Evolutionary conservation across 92 coral and sea anemone species (phyloP), one percentile per base, ranked within the genome.

Genomic region (Palythoa caribaeorum): DNA sequence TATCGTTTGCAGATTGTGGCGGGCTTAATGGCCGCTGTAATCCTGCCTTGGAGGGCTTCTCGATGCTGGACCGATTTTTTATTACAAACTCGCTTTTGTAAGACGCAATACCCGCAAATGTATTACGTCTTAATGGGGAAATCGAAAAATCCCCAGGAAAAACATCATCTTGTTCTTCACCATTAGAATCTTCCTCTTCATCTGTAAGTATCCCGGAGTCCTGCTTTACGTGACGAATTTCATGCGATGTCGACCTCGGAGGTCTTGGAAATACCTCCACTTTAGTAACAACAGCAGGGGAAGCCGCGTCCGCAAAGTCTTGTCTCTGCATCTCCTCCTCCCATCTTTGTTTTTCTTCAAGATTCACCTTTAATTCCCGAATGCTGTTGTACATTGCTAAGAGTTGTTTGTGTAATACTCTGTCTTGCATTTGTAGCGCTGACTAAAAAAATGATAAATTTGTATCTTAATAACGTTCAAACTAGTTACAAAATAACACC

Each of bases 401-500:
- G 75, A 81, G 86, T 15, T 81, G 86, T 47, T 81, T 81, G 76
- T 81, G 66, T 37, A 81, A 48, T 11, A 66, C 76, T 47, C 66
- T 81, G 63, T 81, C 86, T 44, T 81, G 86, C 60, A 20, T 47
- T 81, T 81, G 86, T 21, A 81, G 73, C 28, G 86, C 86, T 7
- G 86, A 66, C 86, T 81, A 55, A 15, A 11, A 55, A 55, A 21
- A n/a, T 16, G 15, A 76, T 19, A 15, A 76, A 3, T 1, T 52
- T 12, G 80, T 51, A 11, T 76, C 50, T 2, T 40, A 44, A 44
- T 3, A 44, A 5, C 4, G 50, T 44, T 44, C 50, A 44, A 44
- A 44, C 6, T 44, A 44, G 50, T 44, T 44, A 44, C 50, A 44
- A 44, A 44, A 44, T 4, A 4, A 44, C 50, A 44, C 50, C 50